Percentiles rank a stretch among this genome's conserved stretches.
These are phyloP conservation scores for Xiphorhynchus elegans DNA, from an alignment of 2,113 vertebrate genomes.

Conservation along the genomic window DNA sequence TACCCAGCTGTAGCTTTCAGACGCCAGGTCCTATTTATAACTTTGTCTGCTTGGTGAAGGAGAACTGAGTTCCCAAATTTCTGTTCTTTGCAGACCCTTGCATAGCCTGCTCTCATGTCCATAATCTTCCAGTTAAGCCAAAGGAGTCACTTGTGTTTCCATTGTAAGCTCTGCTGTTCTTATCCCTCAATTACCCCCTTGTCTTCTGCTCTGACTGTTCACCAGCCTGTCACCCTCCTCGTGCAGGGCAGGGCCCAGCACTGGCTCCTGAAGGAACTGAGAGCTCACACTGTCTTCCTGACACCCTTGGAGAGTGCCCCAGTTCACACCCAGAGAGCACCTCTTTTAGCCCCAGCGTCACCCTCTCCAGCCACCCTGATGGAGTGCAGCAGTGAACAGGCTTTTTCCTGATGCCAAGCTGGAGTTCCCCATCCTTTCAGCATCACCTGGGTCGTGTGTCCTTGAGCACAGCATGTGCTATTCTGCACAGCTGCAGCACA, in stretches of 20 bases:
- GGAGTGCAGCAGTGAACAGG: fast-evolving
- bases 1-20: neutral
- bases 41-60: neutral
- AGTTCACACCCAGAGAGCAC: neutral
- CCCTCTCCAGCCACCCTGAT: neutral
- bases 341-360: fast-evolving
- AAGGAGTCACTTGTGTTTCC: neutral
- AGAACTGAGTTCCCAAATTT: neutral
- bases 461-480: neutral
- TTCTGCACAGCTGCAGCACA: neutral
- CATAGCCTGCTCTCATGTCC: neutral
- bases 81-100: neutral
- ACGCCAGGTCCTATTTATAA: neutral
- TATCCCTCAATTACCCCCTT: neutral
- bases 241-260: neutral
- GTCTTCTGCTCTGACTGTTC: neutral
- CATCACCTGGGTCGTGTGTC: neutral
- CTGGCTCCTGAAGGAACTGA: neutral
- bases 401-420: neutral
- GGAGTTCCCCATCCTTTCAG: neutral
- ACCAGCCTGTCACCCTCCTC: neutral
- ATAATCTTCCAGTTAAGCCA: neutral
- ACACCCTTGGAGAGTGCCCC: neutral
- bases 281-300: neutral
- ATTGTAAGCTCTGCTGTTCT: neutral